Conservation (phyloP, 2,888 invertebrate genomes). For the Diaphora mendica region DNA sequence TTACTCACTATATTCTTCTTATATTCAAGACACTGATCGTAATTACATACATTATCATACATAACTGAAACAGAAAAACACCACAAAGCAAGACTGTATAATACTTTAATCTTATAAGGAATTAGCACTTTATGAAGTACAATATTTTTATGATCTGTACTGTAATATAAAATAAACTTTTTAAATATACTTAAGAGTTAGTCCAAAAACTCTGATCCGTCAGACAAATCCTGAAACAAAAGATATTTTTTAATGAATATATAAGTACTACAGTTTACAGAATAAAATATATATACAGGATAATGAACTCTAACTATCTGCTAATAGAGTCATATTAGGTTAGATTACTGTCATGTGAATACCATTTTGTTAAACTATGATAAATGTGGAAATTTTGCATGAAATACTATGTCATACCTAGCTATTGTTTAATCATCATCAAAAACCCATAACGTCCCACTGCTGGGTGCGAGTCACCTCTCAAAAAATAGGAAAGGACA, state of each 20-base stretch:
- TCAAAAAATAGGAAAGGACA: no score
- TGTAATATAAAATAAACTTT: constrained; percentile 60
- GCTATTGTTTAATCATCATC: no score
- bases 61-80: constrained; percentile 39
- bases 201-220: constrained; percentile 73
- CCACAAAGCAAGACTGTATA: constrained; percentile 64
- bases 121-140: constrained; percentile 78
- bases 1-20: constrained; percentile 21
- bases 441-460: no score
- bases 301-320: neutral
- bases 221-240: constrained; percentile 76
- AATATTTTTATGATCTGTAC: constrained; percentile 61
- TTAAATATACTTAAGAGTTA: constrained; percentile 69
- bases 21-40: constrained; percentile 20
- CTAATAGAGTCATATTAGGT: no score
- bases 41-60: constrained; percentile 22
- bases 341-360: no score
- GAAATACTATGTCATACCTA: no score
- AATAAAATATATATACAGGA: neutral
- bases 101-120: constrained; percentile 77
- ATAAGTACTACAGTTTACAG: no score
- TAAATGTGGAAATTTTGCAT: no score
- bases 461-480: no score
- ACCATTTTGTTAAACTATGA: no score
- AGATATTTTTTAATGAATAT: neutral